These are phyloP conservation scores for Lithodes maja DNA, from an alignment of 2,888 invertebrate genomes.

Conservation along the genomic window DNA sequence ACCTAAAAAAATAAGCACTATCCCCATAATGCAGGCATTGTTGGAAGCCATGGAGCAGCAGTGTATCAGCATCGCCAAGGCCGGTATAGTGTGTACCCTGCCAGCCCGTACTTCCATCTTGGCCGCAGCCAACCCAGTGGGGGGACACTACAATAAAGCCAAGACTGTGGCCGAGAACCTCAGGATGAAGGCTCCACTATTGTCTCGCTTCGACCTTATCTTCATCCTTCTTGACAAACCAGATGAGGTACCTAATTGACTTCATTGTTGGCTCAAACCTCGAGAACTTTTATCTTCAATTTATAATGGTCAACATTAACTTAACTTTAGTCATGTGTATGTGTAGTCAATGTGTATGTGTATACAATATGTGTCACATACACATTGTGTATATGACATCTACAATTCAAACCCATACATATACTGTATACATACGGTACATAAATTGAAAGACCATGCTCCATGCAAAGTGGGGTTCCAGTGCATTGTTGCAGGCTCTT, in stretches of 20 bases:
- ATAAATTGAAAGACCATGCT: too few relatives aligned
- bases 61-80: conserved; percentile 90
- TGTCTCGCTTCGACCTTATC: conserved; percentile 94
- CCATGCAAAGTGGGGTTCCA: too few relatives aligned
- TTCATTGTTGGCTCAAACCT: background rate
- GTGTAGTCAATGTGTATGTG: background rate
- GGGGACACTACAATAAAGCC: conserved; percentile 82
- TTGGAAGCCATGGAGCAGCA: conserved; percentile 97
- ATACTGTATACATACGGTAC: too few relatives aligned
- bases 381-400: too few relatives aligned
- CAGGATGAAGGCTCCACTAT: conserved; percentile 86
- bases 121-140: conserved; percentile 93
- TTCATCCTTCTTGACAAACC: conserved; percentile 93
- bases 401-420: too few relatives aligned
- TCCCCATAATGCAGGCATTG: conserved; percentile 79
- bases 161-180: conserved; percentile 94
- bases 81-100: conserved; percentile 88
- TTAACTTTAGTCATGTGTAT: background rate
- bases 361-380: too few relatives aligned
- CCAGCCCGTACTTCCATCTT: conserved; percentile 89
- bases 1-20: too few relatives aligned
- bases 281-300: background rate
- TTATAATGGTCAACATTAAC: background rate
- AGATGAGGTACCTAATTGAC: conserved; percentile 78
- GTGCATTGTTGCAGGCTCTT: too few relatives aligned